Evolutionary conservation across 2,888 invertebrate genomes (phyloP), one percentile per base, ranked within the genome.

Genomic region (Dicyrtoma fusca): DNA sequence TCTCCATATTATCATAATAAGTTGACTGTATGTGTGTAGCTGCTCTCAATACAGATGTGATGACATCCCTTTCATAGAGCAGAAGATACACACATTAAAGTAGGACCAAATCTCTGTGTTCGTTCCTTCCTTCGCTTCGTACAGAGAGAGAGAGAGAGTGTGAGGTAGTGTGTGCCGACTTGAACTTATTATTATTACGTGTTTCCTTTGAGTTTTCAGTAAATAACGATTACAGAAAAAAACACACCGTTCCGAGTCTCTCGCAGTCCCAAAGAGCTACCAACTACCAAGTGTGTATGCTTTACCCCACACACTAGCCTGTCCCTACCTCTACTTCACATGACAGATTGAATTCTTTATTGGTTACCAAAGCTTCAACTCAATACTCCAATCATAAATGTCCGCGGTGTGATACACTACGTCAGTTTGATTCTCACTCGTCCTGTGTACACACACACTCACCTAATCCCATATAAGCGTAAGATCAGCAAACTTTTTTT

Each of bases 301-400:
- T n/a, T 34, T n/a, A 57, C 59, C 34, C 25, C 25, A 55, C 53
- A 59, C 59, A 59, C n/a, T n/a, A n/a, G n/a, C n/a, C n/a, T n/a
- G n/a, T n/a, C n/a, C n/a, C n/a, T n/a, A n/a, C n/a, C n/a, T n/a
- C n/a, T n/a, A n/a, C 61, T 17, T 42, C 25, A 53, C 63, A 71
- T 64, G 64, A 71, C 63, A 61, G 61, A 71, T 63, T 64, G 63
- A 51, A 63, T 63, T 71, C 63, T 71, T 71, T 71, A 71, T 71
- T 63, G 62, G 63, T 53, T 71, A 61, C 34, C 57, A 55, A 26
- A 51, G 44, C 44, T 63, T n/a, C 42, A 55, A 64, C 26, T 63
- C 42, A 63, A 57, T 69, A 62, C 61, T 64, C 55, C 71, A 71
- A 64, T 64, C 42, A 53, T 71, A 71, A 71, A 71, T 63, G 71